Conservation (phyloP, 1,140 invertebrate genomes). For the Solen grandis region DNA sequence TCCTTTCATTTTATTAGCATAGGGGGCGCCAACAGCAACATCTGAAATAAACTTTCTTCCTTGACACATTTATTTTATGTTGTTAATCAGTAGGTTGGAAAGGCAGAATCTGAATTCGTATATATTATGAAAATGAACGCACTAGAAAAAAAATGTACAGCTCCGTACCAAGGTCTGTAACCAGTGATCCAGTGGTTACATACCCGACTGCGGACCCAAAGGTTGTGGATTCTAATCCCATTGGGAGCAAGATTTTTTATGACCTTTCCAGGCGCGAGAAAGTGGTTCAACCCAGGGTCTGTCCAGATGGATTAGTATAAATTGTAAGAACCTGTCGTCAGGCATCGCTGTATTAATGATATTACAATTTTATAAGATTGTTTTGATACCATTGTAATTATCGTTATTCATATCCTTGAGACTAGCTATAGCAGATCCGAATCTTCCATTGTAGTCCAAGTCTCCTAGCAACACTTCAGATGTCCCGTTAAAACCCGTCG, state of each 20-base stretch:
- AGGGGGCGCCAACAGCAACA: conserved; percentile 43
- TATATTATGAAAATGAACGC: too few relatives aligned
- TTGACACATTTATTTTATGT: not conserved
- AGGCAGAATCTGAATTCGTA: not conserved
- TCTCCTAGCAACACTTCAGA: too few relatives aligned
- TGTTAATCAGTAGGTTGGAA: not conserved
- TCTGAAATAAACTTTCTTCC: conserved; percentile 14
- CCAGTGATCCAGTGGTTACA: not conserved
- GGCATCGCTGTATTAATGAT: not conserved
- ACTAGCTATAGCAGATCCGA: conserved; percentile 36
- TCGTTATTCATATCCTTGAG: conserved; percentile 43
- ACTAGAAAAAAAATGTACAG: not conserved
- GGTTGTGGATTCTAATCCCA: too few relatives aligned
- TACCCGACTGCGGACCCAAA: too few relatives aligned
- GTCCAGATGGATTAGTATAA: too few relatives aligned
- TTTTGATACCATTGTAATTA: conserved; percentile 34
- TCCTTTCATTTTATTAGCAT: conserved; percentile 29
- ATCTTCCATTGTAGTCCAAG: too few relatives aligned
- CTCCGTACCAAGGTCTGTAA: not conserved
- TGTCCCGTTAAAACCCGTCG: too few relatives aligned
- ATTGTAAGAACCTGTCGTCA: not conserved
- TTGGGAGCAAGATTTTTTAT: too few relatives aligned
- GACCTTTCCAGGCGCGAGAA: too few relatives aligned
- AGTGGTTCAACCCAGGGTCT: too few relatives aligned
- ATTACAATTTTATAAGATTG: not conserved